Evolutionary conservation across 2,797 vertebrate species (phyloP), one percentile per base, ranked within the genome.

Genomic region (Halcyon chelicuti): DNA sequence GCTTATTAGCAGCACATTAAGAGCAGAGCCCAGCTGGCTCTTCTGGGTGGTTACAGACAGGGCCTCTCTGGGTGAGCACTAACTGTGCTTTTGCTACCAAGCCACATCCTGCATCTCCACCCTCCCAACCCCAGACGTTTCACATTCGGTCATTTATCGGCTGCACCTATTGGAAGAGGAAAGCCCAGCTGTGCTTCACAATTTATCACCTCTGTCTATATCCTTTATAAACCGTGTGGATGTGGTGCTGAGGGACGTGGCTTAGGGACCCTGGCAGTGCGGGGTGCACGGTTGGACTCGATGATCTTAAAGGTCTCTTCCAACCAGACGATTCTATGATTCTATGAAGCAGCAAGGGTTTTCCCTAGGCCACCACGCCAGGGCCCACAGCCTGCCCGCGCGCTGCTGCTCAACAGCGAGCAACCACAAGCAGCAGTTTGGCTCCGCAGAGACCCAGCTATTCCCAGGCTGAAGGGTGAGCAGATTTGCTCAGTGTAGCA

Each of bases 21-120:
- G 70, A 81, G 86, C 85, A 90, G 79, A 67, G 93, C 70, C 94
- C 94, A 91, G 95, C 91, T 94, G 95, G 88, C 61, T 79, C 46
- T 37, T 9, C 52, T 14, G 88, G 80, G 80, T 73, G 86, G 60
- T 54, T 51, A 31, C 54, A 40, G 62, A 40, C 2, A 0, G 31
- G 55, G 73, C 31, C 87, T 39, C 95, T 83, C 49, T 1, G 22
- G 47, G 33, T 55, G 55, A 73, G 72, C 76, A 33, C 10, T 4
- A 35, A 54, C 14, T 1, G 1, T 9, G 12, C n/a, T 51, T 49
- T 23, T 35, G 87, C 79, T 76, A 62, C 73, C 44, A 61, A 95
- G 84, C 86, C 84, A 47, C 80, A 72, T 90, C 86, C 81, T 88
- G 80, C 51, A 60, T 2, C 26, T 23, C 66, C 86, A 80, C 75